phyloP scores from a whole-genome alignment of 2,113 vertebrate species.

The Pionites leucogaster region DNA sequence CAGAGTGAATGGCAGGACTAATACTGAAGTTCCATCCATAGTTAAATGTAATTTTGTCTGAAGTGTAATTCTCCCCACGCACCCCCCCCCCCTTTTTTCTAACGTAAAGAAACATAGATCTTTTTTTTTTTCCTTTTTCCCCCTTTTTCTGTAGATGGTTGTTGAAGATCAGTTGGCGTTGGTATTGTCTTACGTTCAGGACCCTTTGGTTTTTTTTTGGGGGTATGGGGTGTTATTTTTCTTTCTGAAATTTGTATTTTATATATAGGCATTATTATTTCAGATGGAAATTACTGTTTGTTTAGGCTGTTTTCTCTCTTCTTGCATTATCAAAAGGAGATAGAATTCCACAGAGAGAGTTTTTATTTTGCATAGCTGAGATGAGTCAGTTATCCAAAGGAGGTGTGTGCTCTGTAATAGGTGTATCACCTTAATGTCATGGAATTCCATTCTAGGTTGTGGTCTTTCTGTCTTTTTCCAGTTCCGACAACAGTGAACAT shows the following conservation, averaged over 20 bases:
- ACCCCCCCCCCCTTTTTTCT: not conserved
- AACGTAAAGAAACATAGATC: not conserved
- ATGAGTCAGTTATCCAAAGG: not conserved
- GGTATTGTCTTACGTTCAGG: not conserved
- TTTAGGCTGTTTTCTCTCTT: not conserved
- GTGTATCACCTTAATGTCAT: not conserved
- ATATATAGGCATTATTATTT: not conserved
- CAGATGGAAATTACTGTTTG: not conserved
- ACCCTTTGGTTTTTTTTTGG: not conserved
- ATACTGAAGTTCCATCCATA: not conserved
- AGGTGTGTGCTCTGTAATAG: not conserved
- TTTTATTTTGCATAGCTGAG: not conserved
- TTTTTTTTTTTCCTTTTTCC: not conserved
- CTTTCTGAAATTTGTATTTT: not conserved
- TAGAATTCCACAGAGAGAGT: not conserved
- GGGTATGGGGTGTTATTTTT: not conserved
- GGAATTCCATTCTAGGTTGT: not conserved
- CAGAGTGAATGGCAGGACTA: not conserved
- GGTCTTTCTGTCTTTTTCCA: conserved; percentile 26
- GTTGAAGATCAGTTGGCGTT: not conserved
- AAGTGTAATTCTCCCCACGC: not conserved
- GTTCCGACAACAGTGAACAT: conserved; percentile 80
- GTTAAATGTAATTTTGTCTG: not conserved
- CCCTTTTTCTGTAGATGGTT: not conserved
- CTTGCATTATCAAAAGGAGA: not conserved